Evolutionary conservation across 2,888 invertebrate genomes (phyloP).

Genomic region (Alentia gelatinosa): DNA sequence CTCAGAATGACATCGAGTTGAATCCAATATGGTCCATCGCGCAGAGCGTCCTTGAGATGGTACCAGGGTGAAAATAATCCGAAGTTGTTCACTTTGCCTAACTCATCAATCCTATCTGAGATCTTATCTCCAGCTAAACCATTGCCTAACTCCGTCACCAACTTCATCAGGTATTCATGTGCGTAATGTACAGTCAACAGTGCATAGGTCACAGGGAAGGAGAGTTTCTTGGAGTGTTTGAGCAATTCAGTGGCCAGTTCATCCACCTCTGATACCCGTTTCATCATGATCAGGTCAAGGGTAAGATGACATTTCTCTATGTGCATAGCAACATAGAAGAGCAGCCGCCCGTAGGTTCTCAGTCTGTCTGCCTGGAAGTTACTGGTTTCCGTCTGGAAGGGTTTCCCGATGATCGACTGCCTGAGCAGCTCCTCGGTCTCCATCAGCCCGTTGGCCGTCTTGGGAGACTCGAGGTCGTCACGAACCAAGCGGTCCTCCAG

Average conservation of each 20-base stretch:
- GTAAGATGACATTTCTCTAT: constrained; percentile 10
- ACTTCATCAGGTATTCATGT: neutral
- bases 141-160: neutral
- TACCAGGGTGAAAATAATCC: neutral
- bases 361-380: neutral
- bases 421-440: constrained; percentile 9
- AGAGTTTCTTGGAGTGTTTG: neutral
- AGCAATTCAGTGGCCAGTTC: neutral
- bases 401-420: neutral
- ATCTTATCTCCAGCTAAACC: neutral
- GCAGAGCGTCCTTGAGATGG: neutral
- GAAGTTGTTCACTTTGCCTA: neutral
- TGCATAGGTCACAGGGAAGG: neutral
- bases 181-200: neutral
- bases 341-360: neutral
- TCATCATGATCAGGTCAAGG: neutral
- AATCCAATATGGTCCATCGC: neutral
- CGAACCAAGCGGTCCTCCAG: neutral
- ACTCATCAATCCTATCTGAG: neutral
- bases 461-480: neutral
- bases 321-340: constrained; percentile 20
- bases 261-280: neutral
- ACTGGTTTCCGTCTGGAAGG: neutral
- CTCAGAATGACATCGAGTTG: constrained; percentile 9
- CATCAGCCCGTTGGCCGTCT: neutral